phyloP scores from a whole-genome alignment of 2,113 vertebrate species.

The Corythoichthys haematopterus region DNA sequence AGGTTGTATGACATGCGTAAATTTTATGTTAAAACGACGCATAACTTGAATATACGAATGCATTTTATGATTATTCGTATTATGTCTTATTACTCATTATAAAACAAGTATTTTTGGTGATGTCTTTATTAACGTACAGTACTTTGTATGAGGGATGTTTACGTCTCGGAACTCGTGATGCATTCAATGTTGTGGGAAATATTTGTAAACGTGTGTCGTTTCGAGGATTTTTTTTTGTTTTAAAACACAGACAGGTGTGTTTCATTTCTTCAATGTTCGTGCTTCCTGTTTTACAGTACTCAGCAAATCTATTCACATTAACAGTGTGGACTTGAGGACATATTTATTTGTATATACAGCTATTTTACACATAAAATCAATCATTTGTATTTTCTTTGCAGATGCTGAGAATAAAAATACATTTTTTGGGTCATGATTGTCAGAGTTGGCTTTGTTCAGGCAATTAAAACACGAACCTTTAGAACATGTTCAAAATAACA shows the following conservation, averaged over 20 bases:
- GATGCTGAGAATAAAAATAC: conserved; percentile 56
- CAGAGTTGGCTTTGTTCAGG: conserved; percentile 55
- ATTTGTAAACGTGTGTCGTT: not conserved
- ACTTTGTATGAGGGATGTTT: not conserved
- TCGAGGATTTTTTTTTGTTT: not conserved
- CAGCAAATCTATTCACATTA: conserved; percentile 21
- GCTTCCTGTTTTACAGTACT: not conserved
- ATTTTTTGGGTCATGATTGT: conserved; percentile 67
- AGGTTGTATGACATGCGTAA: not conserved
- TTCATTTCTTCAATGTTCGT: no score
- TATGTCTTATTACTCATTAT: not conserved
- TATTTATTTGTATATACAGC: conserved; percentile 70
- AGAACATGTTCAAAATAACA: conserved; percentile 34
- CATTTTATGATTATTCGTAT: not conserved
- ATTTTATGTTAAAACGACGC: not conserved
- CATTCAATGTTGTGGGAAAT: not conserved
- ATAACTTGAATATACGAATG: not conserved
- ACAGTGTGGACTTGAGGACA: conserved; percentile 51
- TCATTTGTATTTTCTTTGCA: conserved; percentile 41
- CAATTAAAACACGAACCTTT: conserved; percentile 61
- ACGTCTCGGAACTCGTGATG: not conserved
- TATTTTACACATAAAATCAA: conserved; percentile 67
- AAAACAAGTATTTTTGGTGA: not conserved
- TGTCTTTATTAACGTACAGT: not conserved
- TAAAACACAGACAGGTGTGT: no score